Evolutionary conservation across 2,113 vertebrate species (phyloP).

Genomic region (Maylandia zebra): DNA sequence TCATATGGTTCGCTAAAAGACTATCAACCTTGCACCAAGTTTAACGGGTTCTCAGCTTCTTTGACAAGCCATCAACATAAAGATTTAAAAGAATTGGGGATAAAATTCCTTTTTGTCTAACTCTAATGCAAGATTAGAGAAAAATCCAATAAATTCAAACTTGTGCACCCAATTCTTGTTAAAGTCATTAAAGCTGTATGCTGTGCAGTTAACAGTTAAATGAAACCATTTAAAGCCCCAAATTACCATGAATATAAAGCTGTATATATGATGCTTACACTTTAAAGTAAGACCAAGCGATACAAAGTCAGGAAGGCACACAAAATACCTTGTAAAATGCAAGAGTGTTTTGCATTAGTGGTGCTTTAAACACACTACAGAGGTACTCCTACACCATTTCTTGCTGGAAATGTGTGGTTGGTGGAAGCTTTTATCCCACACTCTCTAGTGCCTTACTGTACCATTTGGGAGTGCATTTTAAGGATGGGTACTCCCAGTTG

Average conservation of each 20-base stretch:
- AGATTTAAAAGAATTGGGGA: background rate
- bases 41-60: background rate
- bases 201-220: background rate
- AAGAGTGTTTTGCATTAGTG: background rate
- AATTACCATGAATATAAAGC: background rate
- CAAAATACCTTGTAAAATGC: background rate
- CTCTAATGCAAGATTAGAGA: background rate
- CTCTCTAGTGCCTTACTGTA: background rate
- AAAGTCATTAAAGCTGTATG: background rate
- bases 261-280: background rate
- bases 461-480: constrained; percentile 1
- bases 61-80: background rate
- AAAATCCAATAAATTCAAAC: background rate
- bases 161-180: background rate
- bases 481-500: background rate
- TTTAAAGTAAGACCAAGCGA: background rate
- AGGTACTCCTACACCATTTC: background rate
- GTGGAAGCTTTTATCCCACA: background rate
- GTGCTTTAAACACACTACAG: background rate
- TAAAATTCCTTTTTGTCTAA: background rate
- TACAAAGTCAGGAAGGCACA: background rate
- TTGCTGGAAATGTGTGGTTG: background rate
- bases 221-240: background rate
- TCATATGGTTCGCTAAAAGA: background rate
- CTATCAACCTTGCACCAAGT: background rate